A percentile compares a stretch with the other conserved stretches of the same genome.
phyloP scores from a whole-genome alignment of 1,140 invertebrate genomes.

The Steinernema khuongi region DNA sequence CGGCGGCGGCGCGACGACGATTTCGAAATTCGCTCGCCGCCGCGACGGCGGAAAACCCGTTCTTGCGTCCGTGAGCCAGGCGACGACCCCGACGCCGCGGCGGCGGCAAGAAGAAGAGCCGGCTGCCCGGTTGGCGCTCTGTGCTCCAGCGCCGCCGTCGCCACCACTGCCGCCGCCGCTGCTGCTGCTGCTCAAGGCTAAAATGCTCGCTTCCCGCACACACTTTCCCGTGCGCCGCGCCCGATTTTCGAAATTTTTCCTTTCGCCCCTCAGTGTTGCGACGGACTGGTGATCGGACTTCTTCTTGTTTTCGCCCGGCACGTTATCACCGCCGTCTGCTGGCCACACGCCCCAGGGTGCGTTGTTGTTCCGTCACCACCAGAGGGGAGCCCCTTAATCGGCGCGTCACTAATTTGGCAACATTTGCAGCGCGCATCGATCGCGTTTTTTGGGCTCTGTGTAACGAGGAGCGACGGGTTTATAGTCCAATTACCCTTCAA shows the following conservation, averaged over 20 bases:
- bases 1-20: not conserved
- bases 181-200: not conserved
- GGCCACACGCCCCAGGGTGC: not conserved
- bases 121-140: not conserved
- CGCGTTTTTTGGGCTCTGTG: not conserved
- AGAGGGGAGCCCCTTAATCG: not conserved
- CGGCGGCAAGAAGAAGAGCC: conserved; percentile 4
- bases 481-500: too few relatives aligned
- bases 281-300: not conserved
- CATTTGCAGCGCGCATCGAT: conserved; percentile 6
- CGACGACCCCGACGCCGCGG: conserved; percentile 4
- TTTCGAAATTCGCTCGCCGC: not conserved
- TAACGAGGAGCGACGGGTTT: too few relatives aligned
- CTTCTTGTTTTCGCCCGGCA: not conserved
- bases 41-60: not conserved
- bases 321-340: not conserved
- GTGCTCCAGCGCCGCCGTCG: not conserved
- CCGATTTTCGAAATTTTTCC: not conserved
- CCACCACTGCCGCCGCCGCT: not conserved
- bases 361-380: not conserved
- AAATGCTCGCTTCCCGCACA: not conserved
- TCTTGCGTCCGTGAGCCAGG: not conserved
- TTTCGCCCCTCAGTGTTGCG: not conserved
- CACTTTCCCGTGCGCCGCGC: not conserved
- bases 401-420: conserved; percentile 5